These are phyloP conservation scores for Myiozetetes cayanensis DNA, from an alignment of 2,113 vertebrate species.

Conservation along the genomic window DNA sequence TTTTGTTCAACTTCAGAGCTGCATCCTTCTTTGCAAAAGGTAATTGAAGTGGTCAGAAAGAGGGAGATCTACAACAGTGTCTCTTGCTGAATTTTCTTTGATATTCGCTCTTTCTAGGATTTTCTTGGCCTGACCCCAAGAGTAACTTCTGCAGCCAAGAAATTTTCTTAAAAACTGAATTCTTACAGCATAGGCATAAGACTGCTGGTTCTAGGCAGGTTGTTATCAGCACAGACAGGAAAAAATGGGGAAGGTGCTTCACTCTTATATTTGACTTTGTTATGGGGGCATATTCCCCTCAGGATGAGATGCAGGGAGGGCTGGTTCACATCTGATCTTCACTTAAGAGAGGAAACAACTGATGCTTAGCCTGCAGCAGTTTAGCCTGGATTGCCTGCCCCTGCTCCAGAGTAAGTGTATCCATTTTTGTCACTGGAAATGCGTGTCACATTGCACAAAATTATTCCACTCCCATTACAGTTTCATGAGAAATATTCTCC, in stretches of 20 bases:
- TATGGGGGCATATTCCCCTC: not conserved
- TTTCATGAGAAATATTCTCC: not conserved
- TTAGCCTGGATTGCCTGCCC: not conserved
- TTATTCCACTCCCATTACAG: not conserved
- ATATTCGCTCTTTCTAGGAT: not conserved
- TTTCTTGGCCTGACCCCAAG: not conserved
- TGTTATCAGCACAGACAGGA: not conserved
- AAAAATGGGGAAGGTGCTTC: not conserved
- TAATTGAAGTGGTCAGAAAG: not conserved
- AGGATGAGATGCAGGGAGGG: not conserved
- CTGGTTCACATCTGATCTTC: not conserved
- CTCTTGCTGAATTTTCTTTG: not conserved
- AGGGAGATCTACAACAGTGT: not conserved
- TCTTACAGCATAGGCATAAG: fast-evolving
- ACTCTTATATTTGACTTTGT: not conserved
- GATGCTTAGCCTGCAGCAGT: not conserved
- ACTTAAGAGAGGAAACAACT: not conserved
- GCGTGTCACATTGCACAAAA: not conserved
- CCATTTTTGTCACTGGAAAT: not conserved
- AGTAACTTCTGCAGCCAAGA: not conserved
- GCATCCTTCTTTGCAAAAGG: not conserved
- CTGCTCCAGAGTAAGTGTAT: not conserved
- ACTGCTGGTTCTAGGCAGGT: not conserved
- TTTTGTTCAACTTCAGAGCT: not conserved
- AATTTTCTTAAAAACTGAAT: not conserved